phyloP scores from a whole-genome alignment of 2,888 invertebrate species.

The Agonopterix alstromeriana region DNA sequence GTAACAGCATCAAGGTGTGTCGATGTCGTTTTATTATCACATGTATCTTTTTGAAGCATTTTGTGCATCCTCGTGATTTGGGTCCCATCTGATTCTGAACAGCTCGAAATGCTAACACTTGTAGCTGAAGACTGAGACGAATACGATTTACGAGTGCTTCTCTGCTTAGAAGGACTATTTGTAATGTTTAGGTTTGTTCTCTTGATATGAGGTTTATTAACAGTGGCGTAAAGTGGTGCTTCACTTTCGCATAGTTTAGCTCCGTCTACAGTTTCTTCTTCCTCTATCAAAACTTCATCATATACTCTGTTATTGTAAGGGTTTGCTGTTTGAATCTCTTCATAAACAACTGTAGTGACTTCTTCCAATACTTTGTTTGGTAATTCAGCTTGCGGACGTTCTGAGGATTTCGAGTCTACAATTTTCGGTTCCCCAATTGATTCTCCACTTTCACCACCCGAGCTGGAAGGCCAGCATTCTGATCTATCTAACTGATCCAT shows the following conservation, averaged over 20 bases:
- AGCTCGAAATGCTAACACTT: slow-evolving; percentile 72
- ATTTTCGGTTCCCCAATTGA: slow-evolving; percentile 69
- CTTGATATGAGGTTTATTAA: slow-evolving; percentile 62
- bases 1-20: slow-evolving; percentile 74
- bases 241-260: slow-evolving; percentile 60
- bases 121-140: slow-evolving; percentile 71
- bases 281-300: slow-evolving; percentile 65
- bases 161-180: slow-evolving; percentile 62
- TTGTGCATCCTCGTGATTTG: slow-evolving; percentile 69
- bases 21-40: slow-evolving; percentile 65
- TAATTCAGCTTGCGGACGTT: slow-evolving; percentile 69
- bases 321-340: slow-evolving; percentile 50
- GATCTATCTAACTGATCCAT: slow-evolving; percentile 85
- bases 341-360: slow-evolving; percentile 48
- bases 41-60: slow-evolving; percentile 48
- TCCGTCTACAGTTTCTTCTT: slow-evolving; percentile 62
- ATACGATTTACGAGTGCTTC: slow-evolving; percentile 57
- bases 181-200: slow-evolving; percentile 72
- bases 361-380: slow-evolving; percentile 73
- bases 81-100: slow-evolving; percentile 73
- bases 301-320: slow-evolving; percentile 59
- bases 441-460: slow-evolving; percentile 79
- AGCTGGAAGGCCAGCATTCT: slow-evolving; percentile 86
- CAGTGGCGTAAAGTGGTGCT: slow-evolving; percentile 63
- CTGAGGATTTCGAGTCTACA: slow-evolving; percentile 37